Conservation (phyloP, 2,797 vertebrate species). For the Phrynocephalus forsythii region DNA sequence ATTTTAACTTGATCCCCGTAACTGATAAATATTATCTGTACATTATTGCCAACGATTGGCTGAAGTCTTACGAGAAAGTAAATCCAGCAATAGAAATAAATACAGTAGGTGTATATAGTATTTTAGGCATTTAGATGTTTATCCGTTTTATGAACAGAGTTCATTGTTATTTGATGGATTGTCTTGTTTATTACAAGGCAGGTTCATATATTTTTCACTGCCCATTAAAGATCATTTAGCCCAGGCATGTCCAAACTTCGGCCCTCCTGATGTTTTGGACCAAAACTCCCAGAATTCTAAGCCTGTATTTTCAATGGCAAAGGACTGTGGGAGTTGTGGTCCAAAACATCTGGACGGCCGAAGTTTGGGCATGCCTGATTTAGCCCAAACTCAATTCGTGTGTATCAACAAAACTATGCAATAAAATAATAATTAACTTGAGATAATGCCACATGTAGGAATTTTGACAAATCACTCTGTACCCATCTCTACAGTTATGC, state of each 20-base stretch:
- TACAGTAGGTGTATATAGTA: neutral
- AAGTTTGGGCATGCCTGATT: too few species aligned
- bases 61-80: neutral
- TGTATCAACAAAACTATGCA: neutral
- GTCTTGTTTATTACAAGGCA: neutral
- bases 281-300: too few species aligned
- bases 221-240: neutral
- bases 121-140: neutral
- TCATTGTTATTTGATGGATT: neutral
- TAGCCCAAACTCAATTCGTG: too few species aligned
- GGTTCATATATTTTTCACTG: neutral
- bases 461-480: too few species aligned
- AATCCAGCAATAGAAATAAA: neutral
- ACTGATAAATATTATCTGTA: neutral
- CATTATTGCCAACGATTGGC: neutral
- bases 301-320: too few species aligned
- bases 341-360: too few species aligned
- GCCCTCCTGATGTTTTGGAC: too few species aligned
- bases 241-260: too few species aligned
- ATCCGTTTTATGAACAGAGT: neutral
- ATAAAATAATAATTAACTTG: neutral
- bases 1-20: neutral
- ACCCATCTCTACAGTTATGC: too few species aligned
- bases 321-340: too few species aligned
- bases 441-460: too few species aligned